Evolutionary conservation across 2,888 invertebrate genomes (phyloP).

Genomic region (Caenorhabditis sp.): DNA sequence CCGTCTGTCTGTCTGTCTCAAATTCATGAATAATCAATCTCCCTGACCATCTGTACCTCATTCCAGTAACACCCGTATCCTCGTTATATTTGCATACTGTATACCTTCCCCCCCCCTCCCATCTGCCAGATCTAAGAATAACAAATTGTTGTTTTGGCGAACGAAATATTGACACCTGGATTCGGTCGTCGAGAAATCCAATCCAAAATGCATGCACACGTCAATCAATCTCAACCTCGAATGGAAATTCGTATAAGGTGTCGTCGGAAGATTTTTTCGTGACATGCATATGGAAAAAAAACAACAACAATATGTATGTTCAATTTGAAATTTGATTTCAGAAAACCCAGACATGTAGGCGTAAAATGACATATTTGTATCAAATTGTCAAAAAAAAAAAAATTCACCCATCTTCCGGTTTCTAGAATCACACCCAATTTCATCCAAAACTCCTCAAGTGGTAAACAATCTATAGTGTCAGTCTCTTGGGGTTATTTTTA

Average conservation of each 20-base stretch:
- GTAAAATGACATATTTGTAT: too few species aligned
- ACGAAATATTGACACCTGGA: not conserved
- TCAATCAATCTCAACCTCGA: not conserved
- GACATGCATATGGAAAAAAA: too few species aligned
- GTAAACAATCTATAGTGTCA: not conserved
- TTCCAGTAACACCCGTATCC: constrained; percentile 9
- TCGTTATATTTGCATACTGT: constrained; percentile 18
- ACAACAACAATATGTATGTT: too few species aligned
- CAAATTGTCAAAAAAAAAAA: too few species aligned
- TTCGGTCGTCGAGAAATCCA: not conserved
- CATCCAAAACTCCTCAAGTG: not conserved
- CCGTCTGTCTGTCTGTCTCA: not conserved
- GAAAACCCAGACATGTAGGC: too few species aligned
- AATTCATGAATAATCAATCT: constrained; percentile 7
- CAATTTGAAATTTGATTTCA: too few species aligned
- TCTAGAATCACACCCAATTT: not conserved
- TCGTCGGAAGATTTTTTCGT: too few species aligned
- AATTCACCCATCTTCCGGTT: too few species aligned
- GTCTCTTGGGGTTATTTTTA: not conserved
- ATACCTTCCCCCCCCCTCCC: constrained; percentile 20
- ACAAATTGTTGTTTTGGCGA: constrained; percentile 6
- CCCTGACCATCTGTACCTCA: constrained; percentile 6
- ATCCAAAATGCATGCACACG: not conserved
- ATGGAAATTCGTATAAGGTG: too few species aligned
- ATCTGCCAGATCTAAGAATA: constrained; percentile 3